phyloP scores from a whole-genome alignment of 2,113 vertebrate genomes.

The Tragelaphus buxtoni region DNA sequence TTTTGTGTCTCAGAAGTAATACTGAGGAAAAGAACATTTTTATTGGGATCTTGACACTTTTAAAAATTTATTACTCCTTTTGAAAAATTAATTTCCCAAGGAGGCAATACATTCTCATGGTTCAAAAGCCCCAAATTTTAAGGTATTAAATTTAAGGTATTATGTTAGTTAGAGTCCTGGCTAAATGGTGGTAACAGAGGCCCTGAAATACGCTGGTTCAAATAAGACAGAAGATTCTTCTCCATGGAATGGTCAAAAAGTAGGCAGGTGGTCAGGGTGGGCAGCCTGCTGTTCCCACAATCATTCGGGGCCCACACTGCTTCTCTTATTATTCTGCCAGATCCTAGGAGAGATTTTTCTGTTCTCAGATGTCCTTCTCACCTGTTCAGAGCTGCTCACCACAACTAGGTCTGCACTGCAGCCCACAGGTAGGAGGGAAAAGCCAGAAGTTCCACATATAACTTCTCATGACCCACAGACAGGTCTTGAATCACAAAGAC shows the following conservation, averaged over 20 bases:
- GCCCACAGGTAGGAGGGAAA: not conserved
- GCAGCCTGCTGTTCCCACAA: accelerated
- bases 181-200: not conserved
- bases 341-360: not conserved
- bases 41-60: not conserved
- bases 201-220: not conserved
- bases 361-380: not conserved
- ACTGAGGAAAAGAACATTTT: not conserved
- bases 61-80: not conserved
- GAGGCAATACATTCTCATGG: not conserved
- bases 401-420: not conserved
- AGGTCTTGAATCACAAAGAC: not conserved
- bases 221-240: not conserved
- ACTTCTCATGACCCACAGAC: not conserved
- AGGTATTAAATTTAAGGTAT: too few species aligned
- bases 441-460: not conserved
- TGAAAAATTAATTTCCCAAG: not conserved
- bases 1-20: not conserved
- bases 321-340: not conserved
- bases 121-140: not conserved
- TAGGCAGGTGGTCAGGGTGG: too few species aligned
- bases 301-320: not conserved
- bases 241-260: not conserved
- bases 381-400: not conserved
- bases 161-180: not conserved